phyloP scores from a whole-genome alignment of 2,888 invertebrate genomes.

The Barypeithes pellucidus region DNA sequence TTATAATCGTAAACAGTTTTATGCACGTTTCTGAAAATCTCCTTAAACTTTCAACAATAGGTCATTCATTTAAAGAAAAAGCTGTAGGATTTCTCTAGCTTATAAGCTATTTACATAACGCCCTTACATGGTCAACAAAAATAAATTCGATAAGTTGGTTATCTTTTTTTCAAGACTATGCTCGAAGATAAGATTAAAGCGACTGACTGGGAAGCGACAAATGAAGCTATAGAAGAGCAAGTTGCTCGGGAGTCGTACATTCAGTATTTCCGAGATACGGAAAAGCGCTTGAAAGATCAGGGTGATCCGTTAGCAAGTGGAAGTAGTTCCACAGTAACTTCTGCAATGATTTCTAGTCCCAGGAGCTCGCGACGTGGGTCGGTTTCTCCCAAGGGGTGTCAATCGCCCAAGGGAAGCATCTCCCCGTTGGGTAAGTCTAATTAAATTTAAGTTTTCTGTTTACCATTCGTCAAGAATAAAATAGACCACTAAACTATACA shows the following conservation, averaged over 20 bases:
- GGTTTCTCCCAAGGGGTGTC: slow-evolving; percentile 67
- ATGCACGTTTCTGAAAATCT: too few species aligned
- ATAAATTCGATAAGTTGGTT: background rate
- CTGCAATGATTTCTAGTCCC: slow-evolving; percentile 66
- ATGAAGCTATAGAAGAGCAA: slow-evolving; percentile 91
- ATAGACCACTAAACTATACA: too few species aligned
- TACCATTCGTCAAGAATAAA: too few species aligned
- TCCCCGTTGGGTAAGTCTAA: slow-evolving; percentile 61
- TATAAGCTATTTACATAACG: too few species aligned
- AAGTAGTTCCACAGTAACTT: slow-evolving; percentile 69
- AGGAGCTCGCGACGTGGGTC: slow-evolving; percentile 66
- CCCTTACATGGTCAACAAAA: too few species aligned
- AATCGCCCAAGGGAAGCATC: slow-evolving; percentile 65
- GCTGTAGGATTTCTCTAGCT: too few species aligned
- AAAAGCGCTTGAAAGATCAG: slow-evolving; percentile 67
- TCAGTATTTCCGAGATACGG: slow-evolving; percentile 74
- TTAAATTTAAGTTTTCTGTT: too few species aligned
- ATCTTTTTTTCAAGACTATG: slow-evolving; percentile 78
- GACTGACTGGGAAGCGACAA: slow-evolving; percentile 94
- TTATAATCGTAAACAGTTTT: too few species aligned
- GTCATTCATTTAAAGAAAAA: too few species aligned
- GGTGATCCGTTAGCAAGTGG: slow-evolving; percentile 66
- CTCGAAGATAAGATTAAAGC: slow-evolving; percentile 90
- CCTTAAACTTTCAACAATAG: too few species aligned
- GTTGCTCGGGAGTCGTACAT: slow-evolving; percentile 89